Base-by-base conservation (phyloP, 2,888 invertebrate genomes). In the Acrobeloides nanus region DNA sequence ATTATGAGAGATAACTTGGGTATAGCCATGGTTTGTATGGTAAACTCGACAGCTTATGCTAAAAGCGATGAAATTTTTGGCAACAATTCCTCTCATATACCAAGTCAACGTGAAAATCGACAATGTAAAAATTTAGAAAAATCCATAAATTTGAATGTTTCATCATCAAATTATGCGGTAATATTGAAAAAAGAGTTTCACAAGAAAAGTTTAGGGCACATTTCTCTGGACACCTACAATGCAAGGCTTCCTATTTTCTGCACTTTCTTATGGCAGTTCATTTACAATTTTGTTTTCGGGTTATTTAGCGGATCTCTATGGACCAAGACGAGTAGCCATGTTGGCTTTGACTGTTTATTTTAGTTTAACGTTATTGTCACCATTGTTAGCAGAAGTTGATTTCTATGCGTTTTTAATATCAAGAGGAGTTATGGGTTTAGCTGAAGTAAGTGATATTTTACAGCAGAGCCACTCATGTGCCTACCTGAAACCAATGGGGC, bases 1-100 rank as follows among this genome's bases (percentile, higher is more conserved):
- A n/a, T n/a, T n/a, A n/a, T n/a, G n/a, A n/a, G n/a, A n/a, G n/a
- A n/a, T n/a, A 60, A 53, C 46, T 29, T 53, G 18, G 50, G 60
- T 4, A 65, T 64, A 57, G 65, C 59, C 18, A 51, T 64, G 3
- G 57, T 62, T 10, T 64, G 64, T 33, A 64, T 64, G 64, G 65
- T 64, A 10, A 61, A 62, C 38, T 46, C 53, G 1, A 57, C 59
- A 1, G 61, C 61, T 26, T 50, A n/a, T n/a, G 23, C 27, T 17
- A 38, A 34, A 2, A 31, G 45, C 15, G 37, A 25, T 25, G 25
- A 35, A 38, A 37, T 26, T 7, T 38, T 37, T 25, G 45, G 37
- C 6, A 34, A 27, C 27, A 27, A 45, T 20, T 37, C 24, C 20
- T 45, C 29, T 31, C 21, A 31, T 3, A 45, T 27, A 35, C 24